phyloP scores from a whole-genome alignment of 2,888 invertebrate species.

The Acanthosoma haemorrhoidale region DNA sequence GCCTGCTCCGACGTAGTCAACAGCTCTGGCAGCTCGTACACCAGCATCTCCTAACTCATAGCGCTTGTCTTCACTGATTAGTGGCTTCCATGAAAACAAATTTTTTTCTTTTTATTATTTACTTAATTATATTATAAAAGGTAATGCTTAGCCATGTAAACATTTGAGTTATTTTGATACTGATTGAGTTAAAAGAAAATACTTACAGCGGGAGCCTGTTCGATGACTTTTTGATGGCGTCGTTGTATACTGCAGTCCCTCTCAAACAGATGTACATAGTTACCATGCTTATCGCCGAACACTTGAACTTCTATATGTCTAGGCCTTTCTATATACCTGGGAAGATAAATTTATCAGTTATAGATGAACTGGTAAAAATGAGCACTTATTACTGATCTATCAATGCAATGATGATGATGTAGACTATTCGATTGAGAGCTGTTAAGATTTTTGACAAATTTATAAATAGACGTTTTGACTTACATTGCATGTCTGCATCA shows the following conservation, averaged over 20 bases:
- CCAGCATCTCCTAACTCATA: slow-evolving; percentile 80
- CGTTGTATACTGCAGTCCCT: slow-evolving; percentile 99
- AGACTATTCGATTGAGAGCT: too few relatives aligned
- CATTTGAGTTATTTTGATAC: not conserved
- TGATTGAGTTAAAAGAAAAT: not conserved
- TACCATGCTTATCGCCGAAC: slow-evolving; percentile 88
- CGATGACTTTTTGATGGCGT: slow-evolving; percentile 97
- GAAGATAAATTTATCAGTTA: too few relatives aligned
- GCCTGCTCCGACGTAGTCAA: slow-evolving; percentile 94
- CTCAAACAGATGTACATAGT: slow-evolving; percentile 93
- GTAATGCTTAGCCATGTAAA: not conserved
- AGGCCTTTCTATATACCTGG: slow-evolving; percentile 74
- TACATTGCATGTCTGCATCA: too few relatives aligned
- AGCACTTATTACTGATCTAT: too few relatives aligned
- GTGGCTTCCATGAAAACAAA: slow-evolving; percentile 58
- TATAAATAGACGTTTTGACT: too few relatives aligned
- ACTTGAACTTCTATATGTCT: slow-evolving; percentile 97
- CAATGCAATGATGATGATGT: too few relatives aligned
- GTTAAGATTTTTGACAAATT: too few relatives aligned
- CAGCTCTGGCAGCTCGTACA: slow-evolving; percentile 88
- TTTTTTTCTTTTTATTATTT: not conserved
- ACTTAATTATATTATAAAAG: not conserved
- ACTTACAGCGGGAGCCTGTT: slow-evolving; percentile 92
- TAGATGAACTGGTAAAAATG: too few relatives aligned
- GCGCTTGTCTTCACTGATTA: slow-evolving; percentile 70